These are phyloP conservation scores for Esperia sulphurella DNA, from an alignment of 2,888 invertebrate species.

Conservation along the genomic window DNA sequence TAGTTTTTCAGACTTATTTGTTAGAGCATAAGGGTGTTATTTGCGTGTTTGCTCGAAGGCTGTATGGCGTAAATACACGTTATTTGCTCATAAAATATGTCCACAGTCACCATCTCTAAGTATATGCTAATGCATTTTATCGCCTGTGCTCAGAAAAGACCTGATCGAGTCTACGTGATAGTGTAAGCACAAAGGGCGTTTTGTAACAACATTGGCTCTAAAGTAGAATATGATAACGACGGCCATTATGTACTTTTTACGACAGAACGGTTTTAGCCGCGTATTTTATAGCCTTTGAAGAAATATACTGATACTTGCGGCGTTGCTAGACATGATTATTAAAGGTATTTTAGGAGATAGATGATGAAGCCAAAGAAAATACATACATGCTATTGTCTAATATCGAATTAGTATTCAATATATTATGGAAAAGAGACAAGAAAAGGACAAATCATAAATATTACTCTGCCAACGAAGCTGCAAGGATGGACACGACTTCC, in stretches of 20 bases:
- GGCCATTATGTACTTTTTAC: neutral
- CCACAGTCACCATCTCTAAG: constrained; percentile 29
- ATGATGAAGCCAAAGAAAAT: too few species aligned
- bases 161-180: constrained; percentile 53
- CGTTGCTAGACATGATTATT: too few species aligned
- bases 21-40: constrained; percentile 37
- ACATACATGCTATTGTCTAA: too few species aligned
- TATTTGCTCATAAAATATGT: constrained; percentile 50
- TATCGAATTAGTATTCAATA: too few species aligned
- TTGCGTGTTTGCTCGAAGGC: constrained; percentile 28
- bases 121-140: constrained; percentile 62
- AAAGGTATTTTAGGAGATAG: too few species aligned
- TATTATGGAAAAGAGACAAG: too few species aligned
- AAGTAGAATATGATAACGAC: constrained; percentile 11
- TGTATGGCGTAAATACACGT: constrained; percentile 33
- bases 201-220: constrained; percentile 22
- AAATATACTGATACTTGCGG: too few species aligned
- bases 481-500: too few species aligned
- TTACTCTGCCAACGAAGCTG: too few species aligned
- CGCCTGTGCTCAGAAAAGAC: constrained; percentile 38
- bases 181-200: constrained; percentile 31
- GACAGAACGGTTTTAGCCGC: neutral
- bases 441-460: too few species aligned
- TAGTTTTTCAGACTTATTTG: constrained; percentile 23
- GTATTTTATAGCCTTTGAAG: neutral